A percentile compares a stretch with the other conserved stretches of the same genome.
Conservation (phyloP, 2,888 invertebrate genomes). For the Chrysomela aeneicollis region DNA sequence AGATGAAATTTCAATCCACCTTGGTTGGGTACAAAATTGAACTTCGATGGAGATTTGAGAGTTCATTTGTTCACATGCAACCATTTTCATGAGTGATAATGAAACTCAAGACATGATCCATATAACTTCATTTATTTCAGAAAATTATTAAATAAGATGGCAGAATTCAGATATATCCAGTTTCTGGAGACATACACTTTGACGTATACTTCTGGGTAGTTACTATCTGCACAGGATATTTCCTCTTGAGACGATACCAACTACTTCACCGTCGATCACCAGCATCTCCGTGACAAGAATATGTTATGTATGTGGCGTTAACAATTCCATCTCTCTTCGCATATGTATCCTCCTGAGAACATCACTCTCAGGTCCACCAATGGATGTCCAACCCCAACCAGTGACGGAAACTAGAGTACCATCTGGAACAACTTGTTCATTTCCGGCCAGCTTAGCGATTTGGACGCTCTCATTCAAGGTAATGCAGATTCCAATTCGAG, state of each 20-base stretch:
- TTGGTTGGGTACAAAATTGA: no score
- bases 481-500: constrained; percentile 22
- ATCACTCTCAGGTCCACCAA: not conserved
- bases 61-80: no score
- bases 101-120: no score
- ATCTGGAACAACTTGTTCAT: constrained; percentile 1
- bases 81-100: no score
- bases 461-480: not conserved
- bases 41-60: no score
- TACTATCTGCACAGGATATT: constrained; percentile 43
- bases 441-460: constrained; percentile 7
- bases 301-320: constrained; percentile 62
- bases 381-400: constrained; percentile 15
- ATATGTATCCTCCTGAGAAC: constrained; percentile 12
- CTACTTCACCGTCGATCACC: constrained; percentile 41
- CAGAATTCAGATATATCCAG: constrained; percentile 24
- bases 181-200: constrained; percentile 37
- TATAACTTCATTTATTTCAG: no score
- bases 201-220: constrained; percentile 48
- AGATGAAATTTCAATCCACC: no score
- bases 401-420: constrained; percentile 22
- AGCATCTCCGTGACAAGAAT: constrained; percentile 47
- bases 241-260: constrained; percentile 50
- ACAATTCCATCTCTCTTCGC: not conserved
- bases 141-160: not conserved